These are phyloP conservation scores for Pseudomyrmex dendroicus DNA, from an alignment of 1,140 invertebrate genomes.

Conservation along the genomic window DNA sequence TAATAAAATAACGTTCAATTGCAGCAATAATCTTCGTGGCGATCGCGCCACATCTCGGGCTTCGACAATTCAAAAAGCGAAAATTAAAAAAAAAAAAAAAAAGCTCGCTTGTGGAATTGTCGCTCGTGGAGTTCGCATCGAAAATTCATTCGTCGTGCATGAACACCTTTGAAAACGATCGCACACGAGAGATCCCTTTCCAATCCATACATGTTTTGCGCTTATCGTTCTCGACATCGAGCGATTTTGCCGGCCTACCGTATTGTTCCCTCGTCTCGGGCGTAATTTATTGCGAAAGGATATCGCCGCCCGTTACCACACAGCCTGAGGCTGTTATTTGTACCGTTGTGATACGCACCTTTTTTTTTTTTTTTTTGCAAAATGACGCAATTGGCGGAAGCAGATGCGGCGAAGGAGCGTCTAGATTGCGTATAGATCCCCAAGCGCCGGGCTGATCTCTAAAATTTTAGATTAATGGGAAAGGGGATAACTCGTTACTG, in stretches of 20 bases:
- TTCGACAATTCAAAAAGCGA: conserved; percentile 57
- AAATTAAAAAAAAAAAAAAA: conserved; percentile 71
- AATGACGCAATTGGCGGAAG: conserved; percentile 28
- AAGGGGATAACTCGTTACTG: not conserved
- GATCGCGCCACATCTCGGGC: too few species aligned
- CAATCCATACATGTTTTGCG: not conserved
- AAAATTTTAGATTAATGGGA: not conserved
- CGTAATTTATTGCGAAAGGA: conserved; percentile 50
- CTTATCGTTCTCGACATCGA: conserved; percentile 11
- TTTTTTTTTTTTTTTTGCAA: too few species aligned
- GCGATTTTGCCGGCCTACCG: not conserved
- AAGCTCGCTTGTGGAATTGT: conserved; percentile 28
- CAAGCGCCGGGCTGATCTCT: not conserved
- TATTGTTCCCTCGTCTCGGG: not conserved
- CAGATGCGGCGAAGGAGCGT: not conserved
- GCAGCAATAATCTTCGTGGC: not conserved
- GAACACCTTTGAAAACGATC: conserved; percentile 15
- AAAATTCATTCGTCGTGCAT: conserved; percentile 10
- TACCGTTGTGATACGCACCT: not conserved
- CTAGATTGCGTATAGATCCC: not conserved
- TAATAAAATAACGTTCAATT: conserved; percentile 18
- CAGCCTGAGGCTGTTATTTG: conserved; percentile 22
- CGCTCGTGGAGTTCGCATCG: not conserved
- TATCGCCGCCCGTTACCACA: conserved; percentile 21
- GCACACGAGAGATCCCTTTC: not conserved